These are phyloP conservation scores for Mercenaria mercenaria DNA, from an alignment of 1,140 invertebrate species.

Conservation along the genomic window DNA sequence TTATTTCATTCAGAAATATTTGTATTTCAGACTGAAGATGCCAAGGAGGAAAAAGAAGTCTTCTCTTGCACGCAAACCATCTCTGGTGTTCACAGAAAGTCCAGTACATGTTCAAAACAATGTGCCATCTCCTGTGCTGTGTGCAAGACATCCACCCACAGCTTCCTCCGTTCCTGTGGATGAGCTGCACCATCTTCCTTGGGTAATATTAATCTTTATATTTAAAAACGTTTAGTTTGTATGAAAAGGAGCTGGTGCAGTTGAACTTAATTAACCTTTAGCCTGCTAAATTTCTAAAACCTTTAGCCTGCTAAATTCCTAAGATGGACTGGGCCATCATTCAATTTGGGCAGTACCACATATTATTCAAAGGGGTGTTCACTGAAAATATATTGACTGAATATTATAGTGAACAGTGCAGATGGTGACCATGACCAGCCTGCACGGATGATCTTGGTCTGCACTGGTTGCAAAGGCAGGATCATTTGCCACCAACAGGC, in stretches of 20 bases:
- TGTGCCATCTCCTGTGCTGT: slow-evolving; percentile 55
- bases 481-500: too few relatives aligned
- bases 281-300: too few relatives aligned
- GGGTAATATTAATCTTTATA: slow-evolving; percentile 48
- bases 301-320: too few relatives aligned
- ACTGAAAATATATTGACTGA: too few relatives aligned
- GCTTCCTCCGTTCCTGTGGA: slow-evolving; percentile 46
- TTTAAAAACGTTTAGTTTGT: too few relatives aligned
- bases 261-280: too few relatives aligned
- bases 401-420: not conserved
- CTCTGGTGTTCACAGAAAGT: slow-evolving; percentile 58
- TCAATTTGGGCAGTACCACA: too few relatives aligned
- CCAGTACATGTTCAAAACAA: slow-evolving; percentile 52
- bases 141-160: slow-evolving; percentile 61
- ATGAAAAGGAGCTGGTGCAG: not conserved
- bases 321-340: too few relatives aligned
- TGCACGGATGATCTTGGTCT: too few relatives aligned
- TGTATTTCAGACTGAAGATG: slow-evolving; percentile 24
- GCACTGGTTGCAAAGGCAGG: too few relatives aligned
- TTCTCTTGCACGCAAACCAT: slow-evolving; percentile 25
- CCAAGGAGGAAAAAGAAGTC: slow-evolving; percentile 37
- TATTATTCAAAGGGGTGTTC: too few relatives aligned
- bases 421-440: not conserved
- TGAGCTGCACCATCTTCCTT: slow-evolving; percentile 22
- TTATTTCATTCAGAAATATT: too few relatives aligned